phyloP scores from a whole-genome alignment of 2,888 invertebrate genomes.

The Polymixis flavicincta region DNA sequence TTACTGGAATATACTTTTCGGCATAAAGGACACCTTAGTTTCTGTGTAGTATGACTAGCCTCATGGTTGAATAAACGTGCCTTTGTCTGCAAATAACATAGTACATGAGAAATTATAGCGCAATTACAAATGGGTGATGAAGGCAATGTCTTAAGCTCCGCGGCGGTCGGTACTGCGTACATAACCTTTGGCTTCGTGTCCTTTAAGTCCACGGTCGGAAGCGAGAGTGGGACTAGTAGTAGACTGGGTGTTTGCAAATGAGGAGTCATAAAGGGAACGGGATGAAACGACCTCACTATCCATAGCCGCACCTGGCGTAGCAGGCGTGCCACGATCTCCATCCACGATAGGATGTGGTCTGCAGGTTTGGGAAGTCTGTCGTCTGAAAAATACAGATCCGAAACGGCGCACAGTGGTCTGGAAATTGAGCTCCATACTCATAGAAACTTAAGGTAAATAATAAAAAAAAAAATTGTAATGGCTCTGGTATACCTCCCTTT shows the following conservation, averaged over 20 bases:
- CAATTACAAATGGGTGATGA: neutral
- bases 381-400: too few species aligned
- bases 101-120: neutral
- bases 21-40: constrained; percentile 21
- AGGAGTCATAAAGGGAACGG: neutral
- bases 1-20: constrained; percentile 16
- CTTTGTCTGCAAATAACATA: constrained; percentile 19
- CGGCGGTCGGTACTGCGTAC: neutral
- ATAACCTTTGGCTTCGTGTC: neutral
- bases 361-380: neutral
- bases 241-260: neutral
- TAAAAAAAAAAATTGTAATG: too few species aligned
- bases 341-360: neutral
- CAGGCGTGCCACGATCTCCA: neutral
- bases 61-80: fast-evolving
- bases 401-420: too few species aligned
- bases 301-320: neutral
- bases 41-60: neutral
- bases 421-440: too few species aligned
- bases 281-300: neutral
- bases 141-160: neutral
- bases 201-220: neutral
- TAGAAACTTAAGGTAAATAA: too few species aligned
- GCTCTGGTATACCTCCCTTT: too few species aligned
- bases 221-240: neutral